Evolutionary conservation across 2,888 invertebrate genomes (phyloP).

Genomic region (Cynaeus angustus): DNA sequence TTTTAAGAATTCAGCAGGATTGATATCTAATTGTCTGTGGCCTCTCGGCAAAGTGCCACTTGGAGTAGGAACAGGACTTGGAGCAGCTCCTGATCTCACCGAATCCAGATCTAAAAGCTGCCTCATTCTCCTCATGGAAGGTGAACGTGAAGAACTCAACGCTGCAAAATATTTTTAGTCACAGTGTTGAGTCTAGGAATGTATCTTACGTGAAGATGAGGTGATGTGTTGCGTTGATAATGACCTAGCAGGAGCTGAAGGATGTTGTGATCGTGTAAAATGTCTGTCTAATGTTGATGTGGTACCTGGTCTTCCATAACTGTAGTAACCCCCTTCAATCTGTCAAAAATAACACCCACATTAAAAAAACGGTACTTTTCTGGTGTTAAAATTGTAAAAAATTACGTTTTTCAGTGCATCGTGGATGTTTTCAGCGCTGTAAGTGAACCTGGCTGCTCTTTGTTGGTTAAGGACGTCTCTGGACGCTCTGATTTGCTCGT

Average conservation of each 20-base stretch:
- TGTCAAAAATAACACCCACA: conserved; percentile 52
- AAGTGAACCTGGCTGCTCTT: conserved; percentile 85
- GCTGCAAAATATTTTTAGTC: conserved; percentile 58
- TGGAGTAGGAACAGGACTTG: conserved; percentile 85
- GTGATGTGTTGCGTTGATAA: conserved; percentile 84
- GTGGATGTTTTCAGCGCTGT: conserved; percentile 94
- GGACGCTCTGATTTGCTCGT: conserved; percentile 90
- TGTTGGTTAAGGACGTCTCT: conserved; percentile 81
- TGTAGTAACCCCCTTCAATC: conserved; percentile 70
- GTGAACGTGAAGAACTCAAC: conserved; percentile 75
- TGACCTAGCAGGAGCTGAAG: conserved; percentile 82
- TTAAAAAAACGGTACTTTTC: conserved; percentile 4
- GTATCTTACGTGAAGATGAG: conserved; percentile 69
- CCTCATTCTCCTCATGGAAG: conserved; percentile 86
- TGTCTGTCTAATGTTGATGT: conserved; percentile 81
- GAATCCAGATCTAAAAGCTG: conserved; percentile 84
- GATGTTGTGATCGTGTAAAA: conserved; percentile 74
- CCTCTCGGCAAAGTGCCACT: conserved; percentile 84
- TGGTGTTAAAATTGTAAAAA: conserved; percentile 46
- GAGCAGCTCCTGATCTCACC: conserved; percentile 73
- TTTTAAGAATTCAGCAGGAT: conserved; percentile 93
- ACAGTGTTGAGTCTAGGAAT: neutral
- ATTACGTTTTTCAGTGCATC: conserved; percentile 89
- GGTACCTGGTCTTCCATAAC: conserved; percentile 80
- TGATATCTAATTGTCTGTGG: conserved; percentile 88